Evolutionary conservation across 2,888 invertebrate species (phyloP).

Genomic region (Anoplius nigerrimus): DNA sequence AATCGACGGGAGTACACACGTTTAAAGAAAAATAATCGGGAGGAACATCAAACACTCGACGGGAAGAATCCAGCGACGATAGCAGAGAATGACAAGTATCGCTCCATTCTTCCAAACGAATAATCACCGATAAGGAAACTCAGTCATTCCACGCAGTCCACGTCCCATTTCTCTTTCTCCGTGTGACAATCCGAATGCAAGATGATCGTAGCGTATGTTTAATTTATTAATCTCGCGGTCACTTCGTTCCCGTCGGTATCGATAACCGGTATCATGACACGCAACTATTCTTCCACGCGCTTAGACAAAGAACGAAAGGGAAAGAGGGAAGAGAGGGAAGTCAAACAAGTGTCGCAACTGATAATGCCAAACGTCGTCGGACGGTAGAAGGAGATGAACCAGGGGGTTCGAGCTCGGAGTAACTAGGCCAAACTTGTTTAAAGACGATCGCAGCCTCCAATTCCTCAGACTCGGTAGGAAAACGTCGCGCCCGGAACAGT

Average conservation of each 20-base stretch:
- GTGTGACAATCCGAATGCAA: conserved; percentile 40
- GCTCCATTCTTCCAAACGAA: background rate
- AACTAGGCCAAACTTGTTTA: too few species aligned
- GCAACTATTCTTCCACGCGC: background rate
- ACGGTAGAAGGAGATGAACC: background rate
- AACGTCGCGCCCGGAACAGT: too few species aligned
- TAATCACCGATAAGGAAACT: conserved; percentile 21
- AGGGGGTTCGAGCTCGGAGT: background rate
- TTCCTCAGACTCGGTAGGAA: too few species aligned
- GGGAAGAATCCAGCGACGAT: background rate
- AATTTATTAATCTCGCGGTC: conserved; percentile 23
- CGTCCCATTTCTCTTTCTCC: conserved; percentile 21
- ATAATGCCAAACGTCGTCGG: background rate
- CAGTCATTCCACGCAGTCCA: conserved; percentile 31
- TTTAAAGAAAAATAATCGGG: too few species aligned
- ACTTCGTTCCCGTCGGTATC: conserved; percentile 9
- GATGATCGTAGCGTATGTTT: background rate
- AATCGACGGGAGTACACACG: conserved; percentile 20
- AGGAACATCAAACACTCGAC: conserved; percentile 12
- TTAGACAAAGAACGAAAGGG: background rate
- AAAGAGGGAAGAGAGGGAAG: background rate
- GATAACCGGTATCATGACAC: background rate
- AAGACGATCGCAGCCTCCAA: too few species aligned
- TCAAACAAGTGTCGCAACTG: background rate
- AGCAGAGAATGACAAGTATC: conserved; percentile 10